Evolutionary conservation across 2,888 invertebrate species (phyloP), one percentile per base, ranked within the genome.

Genomic region (Drosophila bunnanda): DNA sequence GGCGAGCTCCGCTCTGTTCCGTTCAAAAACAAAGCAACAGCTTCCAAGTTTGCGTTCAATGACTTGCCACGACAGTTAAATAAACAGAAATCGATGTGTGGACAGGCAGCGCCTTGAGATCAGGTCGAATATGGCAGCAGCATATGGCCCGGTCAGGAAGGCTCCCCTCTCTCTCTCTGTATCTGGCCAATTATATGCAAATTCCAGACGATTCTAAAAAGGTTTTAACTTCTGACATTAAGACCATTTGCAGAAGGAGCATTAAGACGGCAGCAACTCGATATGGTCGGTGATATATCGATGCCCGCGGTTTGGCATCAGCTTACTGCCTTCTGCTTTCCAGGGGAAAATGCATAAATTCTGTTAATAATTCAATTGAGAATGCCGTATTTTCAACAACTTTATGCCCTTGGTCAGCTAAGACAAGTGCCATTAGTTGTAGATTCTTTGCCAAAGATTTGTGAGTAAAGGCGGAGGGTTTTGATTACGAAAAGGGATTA

Each of bases 161-260:
- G 36, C 32, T 64, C 15, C 2, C 20, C 25, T 25, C 25, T 25
- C 9, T 8, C 25, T 15, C 22, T 15, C 43, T 15, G n/a, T n/a
- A n/a, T n/a, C 9, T 43, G 0, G 43, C 75, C 88, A 89, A 82
- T 82, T 82, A 88, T 77, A 82, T 88, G 87, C 78, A 83, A 86
- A 88, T 82, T 64, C 58, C 62, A 53, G 34, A 56, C 60, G 17
- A 6, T 17, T 58, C 70, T 70, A 48, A 81, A 83, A 83, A 79
- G 88, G 78, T 72, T 75, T 88, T 88, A 82, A 85, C 83, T 84
- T 79, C 69, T 89, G 83, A 88, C 83, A 89, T 84, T 84, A 89
- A 88, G 62, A 82, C 86, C 88, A 77, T 77, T 82, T 74, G 68
- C 75, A 84, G 88, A 84, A 74, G 69, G 66, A 32, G 67, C 88